Percentiles rank a stretch among this genome's conserved stretches.
Conservation (phyloP, 2,888 invertebrate species). For the Zeuzera pyrina region DNA sequence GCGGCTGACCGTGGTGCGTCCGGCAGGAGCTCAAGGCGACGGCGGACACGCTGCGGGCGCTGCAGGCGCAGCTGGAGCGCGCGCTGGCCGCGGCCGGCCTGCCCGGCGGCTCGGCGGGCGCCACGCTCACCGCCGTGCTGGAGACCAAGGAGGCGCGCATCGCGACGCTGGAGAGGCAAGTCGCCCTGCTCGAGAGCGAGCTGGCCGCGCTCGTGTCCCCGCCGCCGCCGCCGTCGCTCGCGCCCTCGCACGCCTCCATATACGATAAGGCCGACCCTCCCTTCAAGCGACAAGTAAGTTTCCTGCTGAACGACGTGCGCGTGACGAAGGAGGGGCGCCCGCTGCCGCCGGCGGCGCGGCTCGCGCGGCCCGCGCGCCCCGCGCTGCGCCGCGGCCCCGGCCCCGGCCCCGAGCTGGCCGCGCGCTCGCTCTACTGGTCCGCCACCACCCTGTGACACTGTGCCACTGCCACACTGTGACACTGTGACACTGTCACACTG, state of each 20-base stretch:
- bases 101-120: conserved; percentile 70
- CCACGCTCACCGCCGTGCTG: conserved; percentile 84
- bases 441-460: conserved; percentile 19
- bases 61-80: conserved; percentile 85
- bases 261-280: conserved; percentile 76
- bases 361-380: conserved; percentile 28
- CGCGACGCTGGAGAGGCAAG: conserved; percentile 88
- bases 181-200: conserved; percentile 85
- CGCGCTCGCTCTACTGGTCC: conserved; percentile 16
- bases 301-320: conserved; percentile 85
- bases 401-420: no score
- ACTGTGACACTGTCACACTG: no score
- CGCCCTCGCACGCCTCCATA: conserved; percentile 71
- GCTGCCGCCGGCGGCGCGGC: conserved; percentile 46
- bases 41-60: conserved; percentile 87
- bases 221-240: conserved; percentile 67
- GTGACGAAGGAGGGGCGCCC: conserved; percentile 80
- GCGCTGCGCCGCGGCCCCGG: conserved; percentile 24
- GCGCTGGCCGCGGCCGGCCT: conserved; percentile 77
- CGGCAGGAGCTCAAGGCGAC: conserved; percentile 87
- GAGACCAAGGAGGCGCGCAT: conserved; percentile 91
- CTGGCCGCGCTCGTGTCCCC: conserved; percentile 69
- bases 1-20: conserved; percentile 50
- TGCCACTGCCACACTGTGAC: no score
- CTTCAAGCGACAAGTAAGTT: conserved; percentile 89